phyloP scores from a whole-genome alignment of 2,888 invertebrate species.

The Anoplius nigerrimus region DNA sequence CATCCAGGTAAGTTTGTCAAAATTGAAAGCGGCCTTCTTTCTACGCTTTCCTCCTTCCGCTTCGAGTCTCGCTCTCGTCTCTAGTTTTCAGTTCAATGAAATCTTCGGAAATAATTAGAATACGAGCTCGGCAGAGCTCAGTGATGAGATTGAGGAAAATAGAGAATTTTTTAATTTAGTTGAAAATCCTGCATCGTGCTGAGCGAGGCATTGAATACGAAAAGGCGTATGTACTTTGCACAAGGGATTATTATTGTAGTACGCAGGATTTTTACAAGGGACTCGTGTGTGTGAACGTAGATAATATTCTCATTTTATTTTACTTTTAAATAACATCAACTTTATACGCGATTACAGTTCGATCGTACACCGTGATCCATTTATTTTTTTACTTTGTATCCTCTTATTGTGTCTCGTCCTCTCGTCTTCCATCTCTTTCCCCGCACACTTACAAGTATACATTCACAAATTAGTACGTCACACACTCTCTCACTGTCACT shows the following conservation, averaged over 20 bases:
- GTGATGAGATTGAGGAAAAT: not conserved
- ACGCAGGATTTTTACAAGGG: no score
- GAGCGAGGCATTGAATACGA: not conserved
- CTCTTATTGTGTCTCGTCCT: constrained; percentile 28
- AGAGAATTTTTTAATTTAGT: no score
- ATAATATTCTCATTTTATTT: constrained; percentile 53
- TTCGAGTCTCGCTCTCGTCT: not conserved
- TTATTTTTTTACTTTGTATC: constrained; percentile 1
- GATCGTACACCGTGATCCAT: constrained; percentile 61
- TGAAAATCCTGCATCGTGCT: no score
- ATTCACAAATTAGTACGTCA: no score
- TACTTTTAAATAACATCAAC: constrained; percentile 72
- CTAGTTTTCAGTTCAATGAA: not conserved
- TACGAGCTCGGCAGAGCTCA: not conserved
- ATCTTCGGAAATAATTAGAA: not conserved
- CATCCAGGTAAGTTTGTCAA: constrained; percentile 16
- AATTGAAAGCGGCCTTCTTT: constrained; percentile 21
- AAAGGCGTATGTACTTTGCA: no score
- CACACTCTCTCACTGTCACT: constrained; percentile 14
- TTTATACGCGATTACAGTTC: constrained; percentile 66
- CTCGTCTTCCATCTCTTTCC: not conserved
- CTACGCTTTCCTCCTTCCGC: not conserved
- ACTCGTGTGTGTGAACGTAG: constrained; percentile 33
- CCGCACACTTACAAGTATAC: no score
- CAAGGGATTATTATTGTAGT: no score